A percentile compares a stretch with the other conserved stretches of the same genome.
These are phyloP conservation scores for Mustela lutreola DNA, from an alignment of 2,113 vertebrate species.

Conservation along the genomic window DNA sequence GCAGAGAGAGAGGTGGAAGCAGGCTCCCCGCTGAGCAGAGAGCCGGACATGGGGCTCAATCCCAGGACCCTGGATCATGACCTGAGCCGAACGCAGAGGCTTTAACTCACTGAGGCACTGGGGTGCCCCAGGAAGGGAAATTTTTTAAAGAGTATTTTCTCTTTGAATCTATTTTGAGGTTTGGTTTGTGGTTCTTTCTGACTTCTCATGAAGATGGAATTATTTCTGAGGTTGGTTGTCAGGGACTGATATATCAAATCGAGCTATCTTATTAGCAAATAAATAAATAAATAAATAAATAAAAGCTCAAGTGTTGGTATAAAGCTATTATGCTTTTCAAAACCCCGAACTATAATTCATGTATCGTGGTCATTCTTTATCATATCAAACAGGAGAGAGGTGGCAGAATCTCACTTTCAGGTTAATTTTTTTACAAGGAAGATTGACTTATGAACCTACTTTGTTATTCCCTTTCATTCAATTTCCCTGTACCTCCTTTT, in stretches of 20 bases:
- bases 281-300: no score
- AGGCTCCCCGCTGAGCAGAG: no score
- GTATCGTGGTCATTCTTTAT: background rate
- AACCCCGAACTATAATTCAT: background rate
- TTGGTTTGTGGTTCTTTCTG: constrained; percentile 54
- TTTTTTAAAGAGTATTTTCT: constrained; percentile 42
- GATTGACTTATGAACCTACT: background rate
- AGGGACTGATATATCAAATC: background rate
- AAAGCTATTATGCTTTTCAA: background rate
- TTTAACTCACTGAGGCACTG: no score
- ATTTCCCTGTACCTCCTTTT: background rate
- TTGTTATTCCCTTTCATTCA: background rate
- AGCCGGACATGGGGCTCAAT: no score
- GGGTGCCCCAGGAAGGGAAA: background rate
- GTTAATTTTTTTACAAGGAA: background rate
- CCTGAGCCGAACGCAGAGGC: no score
- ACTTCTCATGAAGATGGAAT: background rate
- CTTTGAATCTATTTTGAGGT: constrained; percentile 31
- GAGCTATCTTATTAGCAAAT: background rate
- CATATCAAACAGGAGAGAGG: background rate
- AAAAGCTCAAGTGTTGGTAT: background rate
- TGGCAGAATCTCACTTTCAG: background rate
- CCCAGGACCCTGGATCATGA: no score
- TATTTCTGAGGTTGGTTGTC: background rate
- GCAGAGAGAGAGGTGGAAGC: no score